A percentile compares a stretch with the other conserved stretches of the same genome.
Conservation (phyloP, 1,140 invertebrate genomes). For the Trichonephila clavipes region DNA sequence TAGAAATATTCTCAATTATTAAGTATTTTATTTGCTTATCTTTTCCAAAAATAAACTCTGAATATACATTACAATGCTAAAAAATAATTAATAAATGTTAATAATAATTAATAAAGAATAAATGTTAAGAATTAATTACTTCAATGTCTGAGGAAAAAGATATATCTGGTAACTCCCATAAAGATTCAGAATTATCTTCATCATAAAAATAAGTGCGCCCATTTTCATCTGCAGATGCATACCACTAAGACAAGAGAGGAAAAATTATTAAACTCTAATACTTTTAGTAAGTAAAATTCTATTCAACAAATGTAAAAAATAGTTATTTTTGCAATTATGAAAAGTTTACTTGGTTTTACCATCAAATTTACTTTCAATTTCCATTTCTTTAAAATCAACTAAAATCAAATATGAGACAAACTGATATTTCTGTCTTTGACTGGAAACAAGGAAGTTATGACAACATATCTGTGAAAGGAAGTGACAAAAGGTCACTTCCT, state of each 20-base stretch:
- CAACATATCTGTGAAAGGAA: slow-evolving; percentile 62
- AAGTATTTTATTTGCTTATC: no score
- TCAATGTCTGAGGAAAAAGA: slow-evolving; percentile 54
- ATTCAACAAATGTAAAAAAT: neutral
- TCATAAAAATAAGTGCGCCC: slow-evolving; percentile 85
- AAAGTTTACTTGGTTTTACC: neutral
- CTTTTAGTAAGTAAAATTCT: neutral
- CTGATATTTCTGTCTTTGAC: slow-evolving; percentile 14
- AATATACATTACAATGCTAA: neutral
- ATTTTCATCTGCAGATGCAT: slow-evolving; percentile 83
- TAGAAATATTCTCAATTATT: no score
- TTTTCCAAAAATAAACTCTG: no score
- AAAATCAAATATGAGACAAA: neutral
- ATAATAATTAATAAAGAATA: no score
- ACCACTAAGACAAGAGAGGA: slow-evolving; percentile 83
- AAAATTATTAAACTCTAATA: slow-evolving; percentile 66
- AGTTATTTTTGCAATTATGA: neutral
- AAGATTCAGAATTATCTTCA: slow-evolving; percentile 84
- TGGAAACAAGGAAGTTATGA: slow-evolving; percentile 61
- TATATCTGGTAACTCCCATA: slow-evolving; percentile 83
- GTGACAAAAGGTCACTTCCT: slow-evolving; percentile 47
- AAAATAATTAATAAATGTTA: no score
- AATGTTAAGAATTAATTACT: slow-evolving; percentile 25
- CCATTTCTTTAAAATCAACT: neutral
- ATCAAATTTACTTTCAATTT: slow-evolving; percentile 37